Percentiles rank a stretch among this genome's conserved stretches.
phyloP scores from a whole-genome alignment of 2,797 vertebrate genomes.

The Sebastes matsubarae region DNA sequence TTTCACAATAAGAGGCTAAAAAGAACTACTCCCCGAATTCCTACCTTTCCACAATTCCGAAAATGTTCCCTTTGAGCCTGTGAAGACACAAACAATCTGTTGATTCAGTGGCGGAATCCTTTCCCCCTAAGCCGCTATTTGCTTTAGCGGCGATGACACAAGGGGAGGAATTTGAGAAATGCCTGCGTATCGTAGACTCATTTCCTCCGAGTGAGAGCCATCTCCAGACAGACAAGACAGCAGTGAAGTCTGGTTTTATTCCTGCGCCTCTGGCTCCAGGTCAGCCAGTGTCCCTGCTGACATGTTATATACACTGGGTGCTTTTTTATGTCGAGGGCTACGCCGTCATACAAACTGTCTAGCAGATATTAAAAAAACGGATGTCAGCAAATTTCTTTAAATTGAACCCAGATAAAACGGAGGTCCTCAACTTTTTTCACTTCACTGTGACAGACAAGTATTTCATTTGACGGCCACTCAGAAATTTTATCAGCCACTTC shows the following conservation, averaged over 20 bases:
- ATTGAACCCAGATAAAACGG: no score
- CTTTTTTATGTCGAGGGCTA: not conserved
- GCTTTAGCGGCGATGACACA: slow-evolving; percentile 75
- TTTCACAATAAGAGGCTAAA: slow-evolving; percentile 15
- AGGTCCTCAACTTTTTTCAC: no score
- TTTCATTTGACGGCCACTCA: no score
- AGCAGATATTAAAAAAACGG: no score
- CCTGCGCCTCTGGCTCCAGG: slow-evolving; percentile 36
- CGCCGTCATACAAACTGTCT: not conserved
- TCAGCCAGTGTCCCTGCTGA: slow-evolving; percentile 58
- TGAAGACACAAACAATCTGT: slow-evolving; percentile 72
- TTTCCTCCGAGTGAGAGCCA: slow-evolving; percentile 66
- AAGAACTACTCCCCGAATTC: slow-evolving; percentile 46
- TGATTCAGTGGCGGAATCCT: slow-evolving; percentile 70
- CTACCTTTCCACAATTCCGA: slow-evolving; percentile 59
- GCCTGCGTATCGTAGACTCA: slow-evolving; percentile 65
- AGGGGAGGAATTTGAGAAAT: slow-evolving; percentile 78
- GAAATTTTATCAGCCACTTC: no score
- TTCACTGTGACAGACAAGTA: no score
- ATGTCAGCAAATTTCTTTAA: no score
- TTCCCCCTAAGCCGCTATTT: slow-evolving; percentile 73
- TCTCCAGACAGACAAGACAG: slow-evolving; percentile 64
- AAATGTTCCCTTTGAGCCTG: slow-evolving; percentile 64
- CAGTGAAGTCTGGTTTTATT: slow-evolving; percentile 61
- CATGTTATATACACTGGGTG: not conserved